Conservation (phyloP, 2,888 invertebrate species). For the Nomada ferruginata region DNA sequence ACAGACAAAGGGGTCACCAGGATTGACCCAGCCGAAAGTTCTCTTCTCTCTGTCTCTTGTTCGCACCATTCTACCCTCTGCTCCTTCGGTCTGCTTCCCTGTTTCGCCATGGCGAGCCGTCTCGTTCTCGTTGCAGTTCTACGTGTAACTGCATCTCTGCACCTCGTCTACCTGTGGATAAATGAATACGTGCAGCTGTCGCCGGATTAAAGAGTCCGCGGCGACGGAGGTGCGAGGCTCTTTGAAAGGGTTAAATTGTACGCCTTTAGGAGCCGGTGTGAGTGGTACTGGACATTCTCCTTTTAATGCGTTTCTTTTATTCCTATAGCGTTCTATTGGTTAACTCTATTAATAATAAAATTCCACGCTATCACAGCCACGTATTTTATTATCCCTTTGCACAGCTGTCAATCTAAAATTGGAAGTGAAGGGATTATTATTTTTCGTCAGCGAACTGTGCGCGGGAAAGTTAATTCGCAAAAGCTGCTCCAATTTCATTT, state of each 20-base stretch:
- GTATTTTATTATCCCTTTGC: too few species aligned
- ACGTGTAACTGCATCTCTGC: slow-evolving; percentile 11
- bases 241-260: slow-evolving; percentile 1
- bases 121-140: neutral
- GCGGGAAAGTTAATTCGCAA: too few species aligned
- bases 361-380: too few species aligned
- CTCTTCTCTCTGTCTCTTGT: slow-evolving; percentile 20
- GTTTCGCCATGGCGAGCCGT: neutral
- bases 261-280: neutral
- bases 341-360: too few species aligned
- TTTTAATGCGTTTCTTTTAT: too few species aligned
- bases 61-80: neutral
- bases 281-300: too few species aligned
- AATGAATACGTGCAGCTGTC: slow-evolving; percentile 44
- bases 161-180: slow-evolving; percentile 10
- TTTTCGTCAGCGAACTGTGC: too few species aligned
- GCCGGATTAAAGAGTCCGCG: slow-evolving; percentile 37
- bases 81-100: neutral
- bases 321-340: too few species aligned
- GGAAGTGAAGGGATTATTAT: too few species aligned
- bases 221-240: neutral
- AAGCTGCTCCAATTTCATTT: too few species aligned
- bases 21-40: slow-evolving; percentile 55
- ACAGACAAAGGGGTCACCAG: slow-evolving; percentile 66
- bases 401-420: too few species aligned